Evolutionary conservation across 2,113 vertebrate genomes (phyloP).

Genomic region (Xyliphius kryptos): DNA sequence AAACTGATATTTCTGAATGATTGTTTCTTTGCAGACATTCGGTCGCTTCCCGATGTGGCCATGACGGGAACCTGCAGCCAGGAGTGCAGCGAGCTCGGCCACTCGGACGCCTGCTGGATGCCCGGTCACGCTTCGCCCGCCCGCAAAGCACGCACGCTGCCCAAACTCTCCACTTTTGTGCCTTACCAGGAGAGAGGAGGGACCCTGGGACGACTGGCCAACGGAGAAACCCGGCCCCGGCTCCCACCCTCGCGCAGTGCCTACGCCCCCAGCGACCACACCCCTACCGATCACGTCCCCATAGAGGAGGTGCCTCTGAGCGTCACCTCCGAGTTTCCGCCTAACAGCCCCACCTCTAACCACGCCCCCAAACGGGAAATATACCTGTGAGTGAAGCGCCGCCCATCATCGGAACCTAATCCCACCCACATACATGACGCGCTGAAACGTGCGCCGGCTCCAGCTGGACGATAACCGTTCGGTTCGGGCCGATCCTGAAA

Average conservation of each 20-base stretch:
- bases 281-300: conserved; percentile 88
- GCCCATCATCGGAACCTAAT: conserved; percentile 36
- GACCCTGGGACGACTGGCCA: conserved; percentile 91
- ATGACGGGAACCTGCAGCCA: conserved; percentile 98
- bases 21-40: conserved; percentile 72
- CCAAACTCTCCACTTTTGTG: conserved; percentile 99
- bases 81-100: conserved; percentile 95
- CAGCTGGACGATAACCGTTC: conserved; percentile 36
- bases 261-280: conserved; percentile 94
- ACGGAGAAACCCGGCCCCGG: conserved; percentile 84
- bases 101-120: conserved; percentile 99
- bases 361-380: conserved; percentile 95
- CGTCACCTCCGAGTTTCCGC: conserved; percentile 90
- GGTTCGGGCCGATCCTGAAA: conserved; percentile 41
- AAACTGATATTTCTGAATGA: no score
- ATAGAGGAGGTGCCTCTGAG: conserved; percentile 97
- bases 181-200: conserved; percentile 99
- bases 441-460: conserved; percentile 29
- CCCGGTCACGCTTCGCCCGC: conserved; percentile 91
- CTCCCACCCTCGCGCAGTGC: conserved; percentile 98
- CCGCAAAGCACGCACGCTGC: conserved; percentile 91
- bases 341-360: conserved; percentile 78
- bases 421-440: conserved; percentile 29
- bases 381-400: conserved; percentile 82
- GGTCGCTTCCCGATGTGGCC: conserved; percentile 93